phyloP scores from a whole-genome alignment of 1,140 invertebrate genomes.

The Thaumatotibia leucotreta region DNA sequence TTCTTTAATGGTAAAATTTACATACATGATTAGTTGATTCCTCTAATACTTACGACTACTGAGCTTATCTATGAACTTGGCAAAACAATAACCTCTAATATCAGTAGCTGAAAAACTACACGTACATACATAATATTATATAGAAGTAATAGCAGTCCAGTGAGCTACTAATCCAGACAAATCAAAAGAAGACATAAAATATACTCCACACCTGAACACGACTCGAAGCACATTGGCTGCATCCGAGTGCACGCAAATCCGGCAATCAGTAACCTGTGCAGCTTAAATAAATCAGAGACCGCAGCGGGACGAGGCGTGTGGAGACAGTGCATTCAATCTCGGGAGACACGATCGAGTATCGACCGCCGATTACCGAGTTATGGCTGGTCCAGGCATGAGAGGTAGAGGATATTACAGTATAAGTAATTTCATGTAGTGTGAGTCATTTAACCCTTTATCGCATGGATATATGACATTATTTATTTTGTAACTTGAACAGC shows the following conservation, averaged over 20 bases:
- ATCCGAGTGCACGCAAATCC: neutral
- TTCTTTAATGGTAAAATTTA: no score
- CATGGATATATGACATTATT: no score
- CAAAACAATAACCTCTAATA: no score
- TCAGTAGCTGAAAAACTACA: no score
- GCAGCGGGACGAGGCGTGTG: neutral
- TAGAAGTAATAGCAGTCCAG: no score
- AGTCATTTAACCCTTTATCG: no score
- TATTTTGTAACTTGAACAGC: no score
- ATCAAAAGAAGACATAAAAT: conserved; percentile 5
- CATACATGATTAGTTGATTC: no score
- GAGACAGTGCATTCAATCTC: conserved; percentile 4
- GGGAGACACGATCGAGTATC: neutral
- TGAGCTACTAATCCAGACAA: neutral
- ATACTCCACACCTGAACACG: neutral
- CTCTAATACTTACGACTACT: no score
- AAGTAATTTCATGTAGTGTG: no score
- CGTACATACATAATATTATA: no score
- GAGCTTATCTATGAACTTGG: no score
- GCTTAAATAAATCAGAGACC: conserved; percentile 4
- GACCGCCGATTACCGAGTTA: conserved; percentile 2
- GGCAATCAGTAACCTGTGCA: conserved; percentile 7
- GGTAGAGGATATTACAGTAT: neutral
- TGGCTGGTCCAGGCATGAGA: neutral
- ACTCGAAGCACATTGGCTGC: neutral